These are phyloP conservation scores for Anastrepha ludens DNA, from an alignment of 1,140 invertebrate genomes.

Conservation along the genomic window DNA sequence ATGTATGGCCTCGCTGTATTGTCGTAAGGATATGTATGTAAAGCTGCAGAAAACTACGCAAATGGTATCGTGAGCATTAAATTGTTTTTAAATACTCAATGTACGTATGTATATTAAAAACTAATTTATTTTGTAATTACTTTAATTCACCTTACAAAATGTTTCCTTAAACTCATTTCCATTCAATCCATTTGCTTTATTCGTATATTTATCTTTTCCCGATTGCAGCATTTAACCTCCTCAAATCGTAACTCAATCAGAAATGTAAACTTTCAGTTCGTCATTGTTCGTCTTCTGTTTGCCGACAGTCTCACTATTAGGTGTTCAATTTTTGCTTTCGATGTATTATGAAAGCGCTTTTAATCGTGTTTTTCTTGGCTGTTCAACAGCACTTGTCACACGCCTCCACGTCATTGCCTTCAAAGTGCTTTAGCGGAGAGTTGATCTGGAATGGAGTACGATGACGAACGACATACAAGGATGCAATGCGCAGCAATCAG, in stretches of 20 bases:
- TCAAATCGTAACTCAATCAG: constrained; percentile 20
- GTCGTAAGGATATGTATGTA: too few species aligned
- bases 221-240: neutral
- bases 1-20: too few species aligned
- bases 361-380: neutral
- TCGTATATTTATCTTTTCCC: too few species aligned
- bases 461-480: neutral
- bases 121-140: too few species aligned
- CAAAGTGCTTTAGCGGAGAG: neutral
- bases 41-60: too few species aligned
- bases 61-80: too few species aligned
- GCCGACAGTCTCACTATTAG: neutral
- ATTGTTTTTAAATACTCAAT: too few species aligned
- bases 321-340: neutral
- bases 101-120: too few species aligned
- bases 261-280: constrained; percentile 23
- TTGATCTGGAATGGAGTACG: neutral
- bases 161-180: too few species aligned
- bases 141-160: too few species aligned
- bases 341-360: neutral
- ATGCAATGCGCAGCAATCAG: neutral
- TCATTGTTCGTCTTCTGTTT: neutral
- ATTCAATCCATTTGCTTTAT: too few species aligned
- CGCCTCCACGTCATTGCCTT: neutral
- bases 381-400: neutral